Evolutionary conservation across 2,113 vertebrate species (phyloP), one percentile per base, ranked within the genome.

Genomic region (Lasiurus cinereus): DNA sequence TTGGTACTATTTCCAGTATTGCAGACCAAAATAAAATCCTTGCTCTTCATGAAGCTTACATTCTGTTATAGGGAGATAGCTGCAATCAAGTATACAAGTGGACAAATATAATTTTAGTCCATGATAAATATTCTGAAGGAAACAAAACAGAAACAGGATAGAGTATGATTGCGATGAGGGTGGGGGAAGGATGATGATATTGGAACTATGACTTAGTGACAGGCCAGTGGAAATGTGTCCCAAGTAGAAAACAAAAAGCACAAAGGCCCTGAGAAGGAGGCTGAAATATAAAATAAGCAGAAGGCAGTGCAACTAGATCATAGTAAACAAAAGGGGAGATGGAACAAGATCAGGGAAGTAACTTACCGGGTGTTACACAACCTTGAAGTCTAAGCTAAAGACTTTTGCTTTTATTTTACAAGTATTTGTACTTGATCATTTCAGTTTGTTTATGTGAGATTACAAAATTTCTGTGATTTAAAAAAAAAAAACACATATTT

Each of bases 111-210:
- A 84, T 79, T 79, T 87, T 67, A 56, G 76, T 79, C 72, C 73
- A 70, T 79, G 56, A 29, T 72, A 79, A 94, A 88, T 69, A 83
- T 50, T 67, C 78, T 74, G 33, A 93, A 89, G 39, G 31, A 85
- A 89, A 88, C 52, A 67, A 83, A 95, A 93, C 14, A 77, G 19
- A 89, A 83, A 83, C 50, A 96, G 27, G 76, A 62, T 82, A 91
- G 36, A 86, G 29, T 70, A 31, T 92, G 67, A 64, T 36, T 89
- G 27, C 36, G 12, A 27, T 50, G 3, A 43, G 31, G 29, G 10
- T 1, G 59, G 6, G 29, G 13, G 2, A 46, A 7, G 33, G 22
- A 27, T 73, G 72, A 59, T 62, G 15, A 76, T 74, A 43, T 1
- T 73, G n/a, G 46, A 89, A 39, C 83, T 78, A 54, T 86, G 83